Percentiles rank a stretch among this genome's conserved stretches.
Evolutionary conservation across 2,797 vertebrate species (phyloP).

Genomic region (Liparis tanakae): DNA sequence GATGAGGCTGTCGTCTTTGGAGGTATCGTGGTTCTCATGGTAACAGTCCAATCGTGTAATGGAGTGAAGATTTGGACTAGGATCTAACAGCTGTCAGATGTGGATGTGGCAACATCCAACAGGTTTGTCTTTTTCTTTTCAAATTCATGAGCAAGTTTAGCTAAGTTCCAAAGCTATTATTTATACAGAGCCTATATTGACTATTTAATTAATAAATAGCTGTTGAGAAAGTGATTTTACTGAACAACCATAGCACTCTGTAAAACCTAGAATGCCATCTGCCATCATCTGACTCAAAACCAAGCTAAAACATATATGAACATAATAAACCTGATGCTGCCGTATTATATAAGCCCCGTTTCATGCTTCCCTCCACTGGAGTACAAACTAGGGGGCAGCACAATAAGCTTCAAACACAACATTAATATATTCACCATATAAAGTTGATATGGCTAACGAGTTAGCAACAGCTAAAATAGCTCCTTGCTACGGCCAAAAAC

Average conservation of each 20-base stretch:
- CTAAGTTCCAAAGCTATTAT: background rate
- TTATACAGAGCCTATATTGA: background rate
- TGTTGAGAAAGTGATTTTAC: background rate
- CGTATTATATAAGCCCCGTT: background rate
- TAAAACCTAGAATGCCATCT: background rate
- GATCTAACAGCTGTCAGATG: constrained; percentile 73
- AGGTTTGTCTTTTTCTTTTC: constrained; percentile 54
- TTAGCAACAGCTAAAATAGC: background rate
- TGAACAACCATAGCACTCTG: background rate
- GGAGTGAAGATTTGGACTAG: constrained; percentile 46
- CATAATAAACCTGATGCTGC: background rate
- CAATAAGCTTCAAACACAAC: background rate
- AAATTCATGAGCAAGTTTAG: background rate
- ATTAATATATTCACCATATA: background rate
- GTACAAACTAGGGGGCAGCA: background rate
- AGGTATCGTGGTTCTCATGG: constrained; percentile 64
- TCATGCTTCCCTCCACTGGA: background rate
- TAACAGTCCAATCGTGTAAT: constrained; percentile 56
- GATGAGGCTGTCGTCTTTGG: constrained; percentile 75
- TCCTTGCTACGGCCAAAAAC: background rate
- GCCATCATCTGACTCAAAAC: background rate
- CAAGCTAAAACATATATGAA: background rate
- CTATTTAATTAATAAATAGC: background rate
- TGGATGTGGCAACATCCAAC: constrained; percentile 46
- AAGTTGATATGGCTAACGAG: background rate